These are phyloP conservation scores for Hoplodrina ambigua DNA, from an alignment of 2,888 invertebrate genomes.

Conservation along the genomic window DNA sequence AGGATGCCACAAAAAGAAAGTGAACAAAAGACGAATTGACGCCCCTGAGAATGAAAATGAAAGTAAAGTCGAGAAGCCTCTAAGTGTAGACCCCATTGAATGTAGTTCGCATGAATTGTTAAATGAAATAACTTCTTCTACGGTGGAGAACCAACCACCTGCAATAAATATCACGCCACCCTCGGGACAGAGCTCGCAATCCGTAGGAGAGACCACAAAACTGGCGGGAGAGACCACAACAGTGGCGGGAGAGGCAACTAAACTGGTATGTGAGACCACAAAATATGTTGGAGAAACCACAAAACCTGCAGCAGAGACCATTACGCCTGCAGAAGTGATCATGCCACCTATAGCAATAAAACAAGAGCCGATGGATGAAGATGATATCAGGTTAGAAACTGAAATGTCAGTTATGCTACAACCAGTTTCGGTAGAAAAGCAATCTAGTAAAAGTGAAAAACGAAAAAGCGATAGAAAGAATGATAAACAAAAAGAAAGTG, in stretches of 20 bases:
- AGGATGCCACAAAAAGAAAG: slow-evolving; percentile 90
- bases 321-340: slow-evolving; percentile 7
- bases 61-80: slow-evolving; percentile 61
- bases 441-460: slow-evolving; percentile 67
- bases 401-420: slow-evolving; percentile 40
- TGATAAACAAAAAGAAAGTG: slow-evolving; percentile 69
- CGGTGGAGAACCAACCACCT: slow-evolving; percentile 28
- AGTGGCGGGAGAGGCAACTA: background rate
- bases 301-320: slow-evolving; percentile 22
- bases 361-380: slow-evolving; percentile 83
- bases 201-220: slow-evolving; percentile 5
- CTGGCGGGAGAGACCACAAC: background rate
- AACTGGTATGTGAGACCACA: background rate
- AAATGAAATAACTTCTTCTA: slow-evolving; percentile 45
- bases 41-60: slow-evolving; percentile 73
- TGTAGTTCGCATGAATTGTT: slow-evolving; percentile 38
- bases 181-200: background rate
- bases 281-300: background rate
- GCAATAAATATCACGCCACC: background rate
- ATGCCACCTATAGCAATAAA: slow-evolving; percentile 67
- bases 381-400: slow-evolving; percentile 69
- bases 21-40: slow-evolving; percentile 87
- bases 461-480: slow-evolving; percentile 68
- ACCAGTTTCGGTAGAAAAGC: slow-evolving; percentile 45
- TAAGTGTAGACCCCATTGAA: slow-evolving; percentile 45